Evolutionary conservation across 37 sponge, comb jelly and placozoan genomes (phyloP), one percentile per base, ranked within the genome.

Genomic region (Ephydatia muelleri): DNA sequence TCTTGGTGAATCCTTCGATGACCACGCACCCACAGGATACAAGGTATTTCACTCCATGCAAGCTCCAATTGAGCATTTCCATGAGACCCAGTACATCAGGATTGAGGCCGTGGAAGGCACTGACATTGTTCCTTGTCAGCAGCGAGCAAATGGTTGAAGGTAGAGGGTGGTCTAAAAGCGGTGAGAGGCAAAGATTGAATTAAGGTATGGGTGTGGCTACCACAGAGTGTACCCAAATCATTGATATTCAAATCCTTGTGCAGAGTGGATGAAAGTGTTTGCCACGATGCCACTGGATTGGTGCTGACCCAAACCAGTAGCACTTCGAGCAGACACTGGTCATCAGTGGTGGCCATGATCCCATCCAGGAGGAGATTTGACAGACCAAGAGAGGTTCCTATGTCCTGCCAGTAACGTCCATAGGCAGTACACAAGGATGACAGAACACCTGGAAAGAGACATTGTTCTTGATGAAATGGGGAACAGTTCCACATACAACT

Each of bases 1-100:
- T 21, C n/a, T 36, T 29, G 14, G 38, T 29, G 29, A 21, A 4
- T 8, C 29, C 29, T 26, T 81, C 71, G 35, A 81, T 69, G 30
- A 38, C 25, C 8, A 81, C 82, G 0, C 3, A 5, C 27, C 82
- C 82, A 69, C 28, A 38, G 23, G 25, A 39, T 35, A n/a, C 14
- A 31, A 70, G n/a, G 39, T 66, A 70, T 29, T 33, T 27, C 16
- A 81, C 71, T 25, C 82, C 82, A 8, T n/a, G 28, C 26, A 81
- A 32, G 13, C 43, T 29, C 19, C 82, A 71, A 8, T 70, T 28
- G 27, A 81, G 70, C 27, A 70, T 70, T 30, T 68, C 30, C 68
- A 81, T 28, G 14, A 81, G 71, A 5, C 71, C 82, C 26, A 81
- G 23, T 22, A 27, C 49, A 13, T 81, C 82, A 27, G 71, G 82